Base-by-base conservation (phyloP, 2,888 invertebrate genomes). In the Brachypterus glaber region DNA sequence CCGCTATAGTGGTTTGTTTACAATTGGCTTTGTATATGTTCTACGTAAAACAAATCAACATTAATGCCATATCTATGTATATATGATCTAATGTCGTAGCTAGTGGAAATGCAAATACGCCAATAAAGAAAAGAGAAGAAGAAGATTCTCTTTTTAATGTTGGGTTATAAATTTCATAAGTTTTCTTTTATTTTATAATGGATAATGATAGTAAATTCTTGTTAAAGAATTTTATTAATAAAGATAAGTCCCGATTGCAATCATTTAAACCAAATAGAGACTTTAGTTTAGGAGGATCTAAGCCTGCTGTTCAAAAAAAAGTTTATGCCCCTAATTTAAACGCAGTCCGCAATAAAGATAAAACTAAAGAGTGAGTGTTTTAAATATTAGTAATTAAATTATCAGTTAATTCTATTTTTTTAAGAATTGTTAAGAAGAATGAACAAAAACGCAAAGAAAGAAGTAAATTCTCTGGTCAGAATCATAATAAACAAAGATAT, bases 311-410 rank as follows among this genome's bases (percentile, higher is more conserved):
- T n/a, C 51, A 54, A 4, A 62, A 62, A 43, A 62, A 59, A 44
- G 41, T 52, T n/a, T 63, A 56, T 43, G 50, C 55, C 29, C 64
- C 64, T 15, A 65, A 65, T 51, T 39, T 65, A 29, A 62, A 63
- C 49, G 62, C 54, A 17, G 42, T 57, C 3, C 48, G 64, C 43
- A 59, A 55, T 35, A 62, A 61, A 41, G 53, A 58, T 25, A 59
- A 52, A 45, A 30, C 48, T 13, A 58, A 55, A 49, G 56, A 54
- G 53, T 57, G 46, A 54, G 51, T 41, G 26, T 13, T 2, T 38
- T 35, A 13, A 15, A 8, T 33, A 12, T 27, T 26, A 4, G 12
- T 11, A 11, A 27, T 31, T 29, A 12, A 9, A 21, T 16, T 31
- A 30, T 24, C 15, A n/a, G 30, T 18, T 37, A 17, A 17, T 17